Evolutionary conservation across 2,888 invertebrate genomes (phyloP).

Genomic region (Pachliopta kotzebuea): DNA sequence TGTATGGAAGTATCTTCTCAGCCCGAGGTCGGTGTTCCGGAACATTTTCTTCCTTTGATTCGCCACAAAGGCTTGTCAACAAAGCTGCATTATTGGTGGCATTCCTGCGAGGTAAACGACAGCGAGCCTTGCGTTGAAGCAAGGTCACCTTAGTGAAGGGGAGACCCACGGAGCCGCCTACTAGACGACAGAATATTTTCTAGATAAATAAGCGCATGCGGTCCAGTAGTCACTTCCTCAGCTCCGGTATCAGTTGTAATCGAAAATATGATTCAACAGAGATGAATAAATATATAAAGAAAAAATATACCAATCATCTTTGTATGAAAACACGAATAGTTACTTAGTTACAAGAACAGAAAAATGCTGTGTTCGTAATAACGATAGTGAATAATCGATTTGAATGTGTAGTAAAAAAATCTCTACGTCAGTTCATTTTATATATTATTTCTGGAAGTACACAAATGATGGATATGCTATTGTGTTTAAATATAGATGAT

Average conservation of each 20-base stretch:
- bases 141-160: slow-evolving; percentile 75
- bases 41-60: slow-evolving; percentile 11
- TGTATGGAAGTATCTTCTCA: slow-evolving; percentile 1
- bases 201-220: slow-evolving; percentile 31
- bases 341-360: no score
- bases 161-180: slow-evolving; percentile 32
- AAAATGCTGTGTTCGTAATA: no score
- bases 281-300: not conserved
- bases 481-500: not conserved
- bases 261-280: slow-evolving; percentile 18
- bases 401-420: no score
- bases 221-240: slow-evolving; percentile 37
- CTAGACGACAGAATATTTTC: slow-evolving; percentile 31
- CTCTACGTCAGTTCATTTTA: not conserved
- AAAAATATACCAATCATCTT: not conserved
- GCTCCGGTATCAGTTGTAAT: slow-evolving; percentile 14
- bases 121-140: slow-evolving; percentile 61
- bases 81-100: slow-evolving; percentile 62
- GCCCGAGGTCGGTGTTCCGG: slow-evolving; percentile 4
- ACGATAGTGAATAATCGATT: no score
- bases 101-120: slow-evolving; percentile 69
- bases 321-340: not conserved
- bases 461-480: not conserved
- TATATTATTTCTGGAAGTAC: not conserved
- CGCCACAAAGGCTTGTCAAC: slow-evolving; percentile 46